phyloP scores from a whole-genome alignment of 2,888 invertebrate genomes.

The Melolontha melolontha region DNA sequence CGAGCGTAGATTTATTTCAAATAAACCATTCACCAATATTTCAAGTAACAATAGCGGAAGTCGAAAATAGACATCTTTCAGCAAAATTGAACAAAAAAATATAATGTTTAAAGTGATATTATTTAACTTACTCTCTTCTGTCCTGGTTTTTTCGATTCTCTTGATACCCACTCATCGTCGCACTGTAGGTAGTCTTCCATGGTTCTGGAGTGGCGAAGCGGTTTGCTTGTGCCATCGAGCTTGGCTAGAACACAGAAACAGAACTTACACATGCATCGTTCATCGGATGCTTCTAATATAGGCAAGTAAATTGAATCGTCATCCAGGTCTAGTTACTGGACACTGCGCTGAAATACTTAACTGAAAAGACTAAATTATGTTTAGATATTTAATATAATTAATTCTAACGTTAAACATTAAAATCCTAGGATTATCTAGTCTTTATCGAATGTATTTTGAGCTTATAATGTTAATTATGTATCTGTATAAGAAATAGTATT shows the following conservation, averaged over 20 bases:
- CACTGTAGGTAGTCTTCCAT: slow-evolving; percentile 94
- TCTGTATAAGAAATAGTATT: too few relatives aligned
- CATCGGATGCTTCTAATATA: neutral
- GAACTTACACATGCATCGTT: slow-evolving; percentile 35
- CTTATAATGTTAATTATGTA: too few relatives aligned
- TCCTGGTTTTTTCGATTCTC: slow-evolving; percentile 73
- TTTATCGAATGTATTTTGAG: too few relatives aligned
- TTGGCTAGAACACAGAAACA: slow-evolving; percentile 77
- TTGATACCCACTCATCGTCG: slow-evolving; percentile 80
- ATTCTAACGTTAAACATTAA: too few relatives aligned
- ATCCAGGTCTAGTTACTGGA: slow-evolving; percentile 30
- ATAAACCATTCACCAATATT: too few relatives aligned
- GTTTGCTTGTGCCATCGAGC: slow-evolving; percentile 89
- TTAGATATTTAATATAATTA: too few relatives aligned
- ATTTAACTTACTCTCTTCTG: slow-evolving; percentile 85
- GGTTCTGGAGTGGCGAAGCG: slow-evolving; percentile 77
- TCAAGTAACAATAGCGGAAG: too few relatives aligned
- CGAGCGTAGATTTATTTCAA: too few relatives aligned
- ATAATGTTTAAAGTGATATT: too few relatives aligned
- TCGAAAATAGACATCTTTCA: too few relatives aligned
- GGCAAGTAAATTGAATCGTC: neutral
- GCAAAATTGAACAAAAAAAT: too few relatives aligned
- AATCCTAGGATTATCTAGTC: neutral
- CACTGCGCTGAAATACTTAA: slow-evolving; percentile 21
- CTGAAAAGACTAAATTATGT: neutral